Evolutionary conservation across 2,888 invertebrate species (phyloP).

Genomic region (Agonopterix subpropinquella): DNA sequence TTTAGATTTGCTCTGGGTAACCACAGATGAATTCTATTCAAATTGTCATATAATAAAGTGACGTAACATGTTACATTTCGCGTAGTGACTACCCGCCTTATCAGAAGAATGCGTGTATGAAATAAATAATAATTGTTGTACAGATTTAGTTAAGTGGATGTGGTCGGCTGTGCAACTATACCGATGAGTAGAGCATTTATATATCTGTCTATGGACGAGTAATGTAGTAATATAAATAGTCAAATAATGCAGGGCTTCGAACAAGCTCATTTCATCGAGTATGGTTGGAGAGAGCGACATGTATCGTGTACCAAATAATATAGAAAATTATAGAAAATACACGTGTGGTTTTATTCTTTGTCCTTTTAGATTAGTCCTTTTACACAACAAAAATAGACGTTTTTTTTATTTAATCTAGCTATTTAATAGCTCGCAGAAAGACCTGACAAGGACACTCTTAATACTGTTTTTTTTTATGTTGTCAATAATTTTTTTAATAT

Average conservation of each 20-base stretch:
- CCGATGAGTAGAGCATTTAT: slow-evolving; percentile 25
- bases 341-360: slow-evolving; percentile 7
- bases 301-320: slow-evolving; percentile 67
- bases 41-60: too few relatives aligned
- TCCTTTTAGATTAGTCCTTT: too few relatives aligned
- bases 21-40: too few relatives aligned
- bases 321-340: slow-evolving; percentile 53
- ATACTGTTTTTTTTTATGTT: too few relatives aligned
- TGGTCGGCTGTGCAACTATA: slow-evolving; percentile 55
- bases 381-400: too few relatives aligned
- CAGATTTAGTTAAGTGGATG: slow-evolving; percentile 31
- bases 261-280: slow-evolving; percentile 26
- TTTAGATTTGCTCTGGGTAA: too few relatives aligned
- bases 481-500: too few relatives aligned
- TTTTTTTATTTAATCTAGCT: too few relatives aligned
- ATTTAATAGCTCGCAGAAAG: too few relatives aligned
- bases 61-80: neutral
- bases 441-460: too few relatives aligned
- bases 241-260: neutral
- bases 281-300: slow-evolving; percentile 54
- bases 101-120: slow-evolving; percentile 19
- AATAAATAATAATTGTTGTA: slow-evolving; percentile 23
- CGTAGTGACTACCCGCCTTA: neutral
- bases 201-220: slow-evolving; percentile 10
- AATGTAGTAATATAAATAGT: slow-evolving; percentile 14